Evolutionary conservation across 2,113 vertebrate species (phyloP).

Genomic region (Rhineura floridana): DNA sequence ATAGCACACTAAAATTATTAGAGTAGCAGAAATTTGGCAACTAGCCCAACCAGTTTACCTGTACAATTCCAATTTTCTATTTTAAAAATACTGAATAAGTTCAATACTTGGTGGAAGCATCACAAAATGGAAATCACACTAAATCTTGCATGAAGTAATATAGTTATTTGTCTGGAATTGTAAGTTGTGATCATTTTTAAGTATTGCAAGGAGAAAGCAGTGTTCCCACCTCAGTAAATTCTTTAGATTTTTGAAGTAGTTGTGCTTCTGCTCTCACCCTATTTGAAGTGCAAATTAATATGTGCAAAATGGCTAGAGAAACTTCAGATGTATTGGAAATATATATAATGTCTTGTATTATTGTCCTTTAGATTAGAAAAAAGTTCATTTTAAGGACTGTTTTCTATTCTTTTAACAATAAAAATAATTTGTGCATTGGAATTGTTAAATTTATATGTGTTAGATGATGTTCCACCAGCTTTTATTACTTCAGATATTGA

Average conservation of each 20-base stretch:
- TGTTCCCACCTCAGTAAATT: constrained; percentile 47
- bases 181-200: constrained; percentile 56
- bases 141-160: constrained; percentile 46
- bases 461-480: background rate
- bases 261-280: constrained; percentile 65
- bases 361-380: constrained; percentile 60
- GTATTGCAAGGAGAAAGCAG: constrained; percentile 23
- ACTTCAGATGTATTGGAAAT: constrained; percentile 33
- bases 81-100: constrained; percentile 61
- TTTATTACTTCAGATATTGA: background rate
- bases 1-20: constrained; percentile 43
- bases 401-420: constrained; percentile 74
- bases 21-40: constrained; percentile 52
- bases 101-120: constrained; percentile 22
- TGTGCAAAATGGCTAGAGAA: constrained; percentile 58
- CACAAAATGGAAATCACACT: constrained; percentile 31
- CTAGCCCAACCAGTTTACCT: constrained; percentile 45
- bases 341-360: constrained; percentile 60
- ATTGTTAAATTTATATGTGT: constrained; percentile 24
- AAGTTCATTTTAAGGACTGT: constrained; percentile 67
- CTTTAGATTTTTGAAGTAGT: constrained; percentile 54
- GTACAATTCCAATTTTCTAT: constrained; percentile 60
- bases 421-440: constrained; percentile 50
- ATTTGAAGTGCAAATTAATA: constrained; percentile 67
- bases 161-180: constrained; percentile 29